Base-by-base conservation (phyloP, 2,888 invertebrate genomes). In the Rhaphigaster nebulosa region DNA sequence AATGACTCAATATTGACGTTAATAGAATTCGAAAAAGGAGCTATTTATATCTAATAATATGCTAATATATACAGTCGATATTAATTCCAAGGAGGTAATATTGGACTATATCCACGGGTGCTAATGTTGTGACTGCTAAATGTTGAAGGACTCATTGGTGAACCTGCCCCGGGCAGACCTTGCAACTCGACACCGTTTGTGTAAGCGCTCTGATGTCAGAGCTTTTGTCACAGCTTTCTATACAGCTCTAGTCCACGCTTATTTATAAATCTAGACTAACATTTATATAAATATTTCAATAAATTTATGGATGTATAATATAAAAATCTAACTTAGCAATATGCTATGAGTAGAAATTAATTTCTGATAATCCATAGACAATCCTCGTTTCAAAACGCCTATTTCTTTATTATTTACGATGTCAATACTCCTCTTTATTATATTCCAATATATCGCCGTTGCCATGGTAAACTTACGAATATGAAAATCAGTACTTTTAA, bases 151-250 rank as follows among this genome's bases (percentile, higher is more conserved):
- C 34, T 38, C 20, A 20, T 1, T 38, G 0, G 8, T 76, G 70
- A 76, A 76, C 34, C 70, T 76, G 70, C 70, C 5, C 65, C 29
- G 29, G n/a, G 65, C 15, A 65, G 65, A 34, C 65, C 18, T 65
- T 76, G 70, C 70, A 76, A 76, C 70, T 38, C 38, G 70, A 76
- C 34, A 38, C 70, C 38, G 38, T 38, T 38, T 76, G 18, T 38
- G 34, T 38, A 34, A 76, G 20, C 38, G 70, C 70, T 76, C 70
- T 76, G 70, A 76, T 76, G 70, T 76, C 70, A 76, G 34, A 38
- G 1, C 70, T 76, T 76, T 76, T 76, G 70, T 76, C 70, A 76
- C 38, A 76, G 70, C 70, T 76, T 76, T 76, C 70, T 76, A 76
- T 5, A 38, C 0, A 4, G 15, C 29, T 38, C 6, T 20, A 8